These are phyloP conservation scores for Fissipunctia ypsillon DNA, from an alignment of 2,888 invertebrate species.

Conservation along the genomic window DNA sequence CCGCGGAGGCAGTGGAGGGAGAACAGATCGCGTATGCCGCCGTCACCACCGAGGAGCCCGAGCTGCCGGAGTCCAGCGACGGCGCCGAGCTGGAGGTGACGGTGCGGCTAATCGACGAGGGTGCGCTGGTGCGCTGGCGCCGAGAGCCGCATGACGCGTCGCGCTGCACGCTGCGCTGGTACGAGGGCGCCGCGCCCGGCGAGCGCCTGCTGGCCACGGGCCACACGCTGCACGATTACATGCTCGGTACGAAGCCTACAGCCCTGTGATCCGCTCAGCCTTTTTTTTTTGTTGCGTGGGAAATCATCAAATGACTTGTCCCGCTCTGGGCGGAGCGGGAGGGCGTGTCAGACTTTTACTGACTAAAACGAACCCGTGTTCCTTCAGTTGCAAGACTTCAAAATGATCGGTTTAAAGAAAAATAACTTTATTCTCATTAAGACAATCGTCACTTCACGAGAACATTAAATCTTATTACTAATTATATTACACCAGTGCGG, in stretches of 20 bases:
- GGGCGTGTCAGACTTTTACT: no score
- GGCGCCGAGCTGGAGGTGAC: conserved; percentile 92
- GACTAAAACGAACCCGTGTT: no score
- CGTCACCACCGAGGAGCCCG: conserved; percentile 56
- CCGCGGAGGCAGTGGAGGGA: conserved; percentile 58
- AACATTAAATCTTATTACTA: no score
- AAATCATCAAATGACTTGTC: no score
- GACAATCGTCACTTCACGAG: no score
- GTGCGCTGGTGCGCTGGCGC: conserved; percentile 94
- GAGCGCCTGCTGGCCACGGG: conserved; percentile 92
- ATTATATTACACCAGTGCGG: no score
- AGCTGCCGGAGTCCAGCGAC: conserved; percentile 79
- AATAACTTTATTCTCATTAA: no score
- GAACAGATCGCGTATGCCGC: conserved; percentile 68
- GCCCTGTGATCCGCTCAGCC: not conserved
- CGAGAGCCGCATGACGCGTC: conserved; percentile 91
- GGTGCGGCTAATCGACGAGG: conserved; percentile 93
- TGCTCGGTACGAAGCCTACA: conserved; percentile 83
- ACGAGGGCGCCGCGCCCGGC: conserved; percentile 91
- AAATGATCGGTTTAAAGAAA: no score
- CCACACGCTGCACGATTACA: conserved; percentile 93
- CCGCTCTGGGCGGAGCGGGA: no score
- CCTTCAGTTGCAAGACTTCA: no score
- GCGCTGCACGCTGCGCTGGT: conserved; percentile 93
- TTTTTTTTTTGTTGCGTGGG: no score